Evolutionary conservation across 1,140 invertebrate genomes (phyloP).

Genomic region (Drosophila punjabiensis): DNA sequence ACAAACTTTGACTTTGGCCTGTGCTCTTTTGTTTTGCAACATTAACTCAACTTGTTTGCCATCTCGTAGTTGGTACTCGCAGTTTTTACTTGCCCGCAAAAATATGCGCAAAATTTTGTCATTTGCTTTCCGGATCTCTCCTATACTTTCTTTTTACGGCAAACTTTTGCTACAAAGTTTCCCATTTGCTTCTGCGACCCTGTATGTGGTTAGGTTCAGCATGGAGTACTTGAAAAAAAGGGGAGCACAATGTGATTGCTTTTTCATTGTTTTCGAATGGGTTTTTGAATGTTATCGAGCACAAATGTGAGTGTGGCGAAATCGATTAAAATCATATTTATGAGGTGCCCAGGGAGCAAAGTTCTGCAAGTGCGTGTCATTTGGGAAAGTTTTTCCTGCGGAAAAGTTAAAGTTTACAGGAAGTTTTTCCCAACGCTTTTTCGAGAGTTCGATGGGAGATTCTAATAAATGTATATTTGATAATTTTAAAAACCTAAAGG

Average conservation of each 20-base stretch:
- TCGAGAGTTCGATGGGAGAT: slow-evolving; percentile 1
- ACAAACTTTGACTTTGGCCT: slow-evolving; percentile 48
- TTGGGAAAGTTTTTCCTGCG: slow-evolving; percentile 28
- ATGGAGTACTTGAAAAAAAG: slow-evolving; percentile 13
- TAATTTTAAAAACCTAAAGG: background rate
- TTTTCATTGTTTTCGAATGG: slow-evolving; percentile 83
- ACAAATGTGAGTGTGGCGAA: slow-evolving; percentile 55
- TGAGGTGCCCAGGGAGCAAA: slow-evolving; percentile 44
- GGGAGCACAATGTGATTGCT: slow-evolving; percentile 68
- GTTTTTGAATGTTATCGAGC: slow-evolving; percentile 45
- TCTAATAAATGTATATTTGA: background rate
- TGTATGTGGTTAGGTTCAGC: slow-evolving; percentile 49
- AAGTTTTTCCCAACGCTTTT: slow-evolving; percentile 16
- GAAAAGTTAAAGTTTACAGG: slow-evolving; percentile 28
- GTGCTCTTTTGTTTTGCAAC: slow-evolving; percentile 30
- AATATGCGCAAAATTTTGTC: slow-evolving; percentile 68
- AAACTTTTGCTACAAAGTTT: slow-evolving; percentile 63
- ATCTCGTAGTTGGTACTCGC: slow-evolving; percentile 28
- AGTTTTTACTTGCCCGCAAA: slow-evolving; percentile 40
- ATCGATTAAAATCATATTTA: slow-evolving; percentile 82
- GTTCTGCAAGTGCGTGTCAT: slow-evolving; percentile 22
- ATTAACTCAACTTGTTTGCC: slow-evolving; percentile 58
- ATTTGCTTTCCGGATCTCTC: slow-evolving; percentile 33
- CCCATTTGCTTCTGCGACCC: slow-evolving; percentile 38
- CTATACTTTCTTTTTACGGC: slow-evolving; percentile 30